Conservation (phyloP, 2,888 invertebrate species). For the Apoda limacodes region DNA sequence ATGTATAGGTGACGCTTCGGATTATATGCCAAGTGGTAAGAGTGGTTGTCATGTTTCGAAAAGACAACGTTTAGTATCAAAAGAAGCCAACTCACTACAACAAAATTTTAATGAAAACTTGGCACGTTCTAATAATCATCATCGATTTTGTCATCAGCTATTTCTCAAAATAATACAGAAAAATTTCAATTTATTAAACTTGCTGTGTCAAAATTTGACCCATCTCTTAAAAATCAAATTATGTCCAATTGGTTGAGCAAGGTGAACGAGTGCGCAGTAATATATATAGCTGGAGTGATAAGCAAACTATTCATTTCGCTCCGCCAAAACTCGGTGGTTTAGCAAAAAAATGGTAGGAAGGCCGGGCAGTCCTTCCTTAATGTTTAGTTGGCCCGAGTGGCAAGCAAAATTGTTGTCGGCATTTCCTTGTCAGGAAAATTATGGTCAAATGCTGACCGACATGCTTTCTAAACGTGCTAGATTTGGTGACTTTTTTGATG, state of each 20-base stretch:
- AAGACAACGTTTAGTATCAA: no score
- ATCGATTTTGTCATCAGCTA: no score
- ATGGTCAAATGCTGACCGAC: conserved; percentile 3
- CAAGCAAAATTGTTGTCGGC: conserved; percentile 6
- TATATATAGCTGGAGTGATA: conserved; percentile 6
- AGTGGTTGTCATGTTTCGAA: no score
- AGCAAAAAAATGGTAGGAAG: conserved; percentile 10
- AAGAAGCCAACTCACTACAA: no score
- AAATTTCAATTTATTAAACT: no score
- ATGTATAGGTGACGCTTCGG: no score
- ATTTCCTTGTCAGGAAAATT: conserved; percentile 8
- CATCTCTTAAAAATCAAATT: conserved; percentile 1
- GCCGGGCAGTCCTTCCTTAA: conserved; percentile 1
- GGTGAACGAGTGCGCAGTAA: conserved; percentile 4
- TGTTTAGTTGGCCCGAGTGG: conserved; percentile 7
- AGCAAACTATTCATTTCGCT: conserved; percentile 7
- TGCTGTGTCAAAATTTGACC: conserved; percentile 3
- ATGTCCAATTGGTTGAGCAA: conserved; percentile 3
- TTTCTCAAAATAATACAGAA: no score
- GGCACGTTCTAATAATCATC: no score
- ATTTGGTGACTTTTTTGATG: conserved; percentile 2
- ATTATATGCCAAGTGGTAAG: no score
- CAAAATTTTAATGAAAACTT: no score
- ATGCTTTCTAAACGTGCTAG: conserved; percentile 5
- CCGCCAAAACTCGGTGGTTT: conserved; percentile 6